These are phyloP conservation scores for Pygoscelis antarcticus DNA, from an alignment of 2,113 vertebrate genomes.

Conservation along the genomic window DNA sequence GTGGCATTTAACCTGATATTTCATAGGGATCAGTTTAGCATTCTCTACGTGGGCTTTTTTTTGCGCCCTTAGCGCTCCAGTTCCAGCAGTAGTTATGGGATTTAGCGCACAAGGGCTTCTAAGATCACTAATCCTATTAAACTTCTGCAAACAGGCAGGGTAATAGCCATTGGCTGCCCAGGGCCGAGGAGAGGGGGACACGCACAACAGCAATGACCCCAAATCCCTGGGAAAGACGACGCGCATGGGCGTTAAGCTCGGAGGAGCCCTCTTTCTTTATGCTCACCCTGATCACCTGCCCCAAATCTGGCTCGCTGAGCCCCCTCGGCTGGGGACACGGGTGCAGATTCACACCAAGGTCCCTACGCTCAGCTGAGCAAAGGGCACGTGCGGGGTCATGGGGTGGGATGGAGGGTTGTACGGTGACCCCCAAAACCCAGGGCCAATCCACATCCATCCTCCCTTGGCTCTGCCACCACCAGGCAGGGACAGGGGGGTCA, in stretches of 20 bases:
- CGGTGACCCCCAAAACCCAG: neutral
- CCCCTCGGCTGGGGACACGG: rapidly evolving
- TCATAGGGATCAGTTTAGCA: rapidly evolving
- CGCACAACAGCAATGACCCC: rapidly evolving
- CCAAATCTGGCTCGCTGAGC: rapidly evolving
- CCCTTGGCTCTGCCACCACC: rapidly evolving
- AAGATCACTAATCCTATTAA: conserved; percentile 4
- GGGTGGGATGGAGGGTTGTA: neutral
- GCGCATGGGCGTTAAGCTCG: rapidly evolving
- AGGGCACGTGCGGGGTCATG: rapidly evolving
- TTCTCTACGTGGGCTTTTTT: neutral
- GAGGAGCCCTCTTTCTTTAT: neutral
- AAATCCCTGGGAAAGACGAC: rapidly evolving
- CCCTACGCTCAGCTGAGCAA: rapidly evolving
- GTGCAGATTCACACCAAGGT: rapidly evolving
- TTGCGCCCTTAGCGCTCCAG: rapidly evolving
- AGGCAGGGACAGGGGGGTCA: neutral
- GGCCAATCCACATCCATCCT: neutral
- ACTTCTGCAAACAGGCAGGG: neutral
- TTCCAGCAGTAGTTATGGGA: neutral
- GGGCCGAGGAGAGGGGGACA: neutral
- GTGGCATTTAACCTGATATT: neutral
- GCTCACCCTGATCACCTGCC: rapidly evolving
- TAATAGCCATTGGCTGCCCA: neutral
- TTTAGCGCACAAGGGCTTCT: neutral